phyloP scores from a whole-genome alignment of 1,140 invertebrate genomes.

The Achroia grisella region DNA sequence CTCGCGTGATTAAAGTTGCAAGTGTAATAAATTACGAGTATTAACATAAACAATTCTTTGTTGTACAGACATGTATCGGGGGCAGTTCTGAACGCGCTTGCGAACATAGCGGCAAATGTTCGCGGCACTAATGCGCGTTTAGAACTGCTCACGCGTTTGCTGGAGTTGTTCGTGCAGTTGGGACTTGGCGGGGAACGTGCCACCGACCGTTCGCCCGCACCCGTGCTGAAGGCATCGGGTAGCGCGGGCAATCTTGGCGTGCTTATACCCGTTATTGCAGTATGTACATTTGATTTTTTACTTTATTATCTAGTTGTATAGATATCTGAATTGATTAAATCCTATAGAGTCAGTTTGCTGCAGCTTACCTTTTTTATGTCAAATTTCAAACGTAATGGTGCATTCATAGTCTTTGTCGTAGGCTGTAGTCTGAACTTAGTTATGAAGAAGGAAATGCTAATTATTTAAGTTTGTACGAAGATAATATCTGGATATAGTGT shows the following conservation, averaged over 20 bases:
- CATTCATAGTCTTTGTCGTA: no score
- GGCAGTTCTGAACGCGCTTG: slow-evolving; percentile 94
- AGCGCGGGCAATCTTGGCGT: slow-evolving; percentile 98
- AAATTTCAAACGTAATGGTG: no score
- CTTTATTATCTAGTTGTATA: no score
- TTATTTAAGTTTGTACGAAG: no score
- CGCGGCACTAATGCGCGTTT: slow-evolving; percentile 90
- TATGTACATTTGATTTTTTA: slow-evolving; percentile 48
- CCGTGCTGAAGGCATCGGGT: slow-evolving; percentile 85
- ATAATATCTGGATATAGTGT: no score
- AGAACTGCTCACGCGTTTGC: slow-evolving; percentile 88
- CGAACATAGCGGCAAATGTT: slow-evolving; percentile 95
- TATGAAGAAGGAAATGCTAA: no score
- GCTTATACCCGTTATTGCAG: slow-evolving; percentile 96
- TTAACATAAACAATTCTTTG: neutral
- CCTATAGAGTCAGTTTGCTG: no score
- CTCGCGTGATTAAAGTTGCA: no score
- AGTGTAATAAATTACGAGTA: no score
- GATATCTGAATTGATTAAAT: no score
- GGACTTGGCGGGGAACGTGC: slow-evolving; percentile 96
- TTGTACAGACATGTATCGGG: slow-evolving; percentile 89
- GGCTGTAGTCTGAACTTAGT: no score
- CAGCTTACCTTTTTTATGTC: no score
- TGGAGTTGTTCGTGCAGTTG: slow-evolving; percentile 98
- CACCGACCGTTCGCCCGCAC: slow-evolving; percentile 87